phyloP scores from a whole-genome alignment of 2,113 vertebrate genomes.

The Cnemophilus loriae region DNA sequence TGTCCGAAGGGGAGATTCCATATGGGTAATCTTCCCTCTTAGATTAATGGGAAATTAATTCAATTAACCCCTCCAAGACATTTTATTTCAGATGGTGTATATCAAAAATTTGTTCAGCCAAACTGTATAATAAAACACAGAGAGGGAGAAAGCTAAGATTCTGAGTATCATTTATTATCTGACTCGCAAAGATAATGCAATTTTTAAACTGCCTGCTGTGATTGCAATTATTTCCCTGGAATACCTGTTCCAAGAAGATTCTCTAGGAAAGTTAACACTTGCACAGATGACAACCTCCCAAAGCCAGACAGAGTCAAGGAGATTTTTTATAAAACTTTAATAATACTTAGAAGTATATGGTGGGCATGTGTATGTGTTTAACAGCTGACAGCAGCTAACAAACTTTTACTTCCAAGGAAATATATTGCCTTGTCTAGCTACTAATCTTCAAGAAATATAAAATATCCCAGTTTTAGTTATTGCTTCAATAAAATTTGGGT shows the following conservation, averaged over 20 bases:
- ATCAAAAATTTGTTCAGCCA: background rate
- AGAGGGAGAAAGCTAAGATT: background rate
- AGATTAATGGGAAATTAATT: background rate
- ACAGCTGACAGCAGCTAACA: background rate
- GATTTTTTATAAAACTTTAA: background rate
- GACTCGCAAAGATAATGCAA: background rate
- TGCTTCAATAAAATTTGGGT: background rate
- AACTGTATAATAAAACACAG: background rate
- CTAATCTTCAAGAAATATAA: background rate
- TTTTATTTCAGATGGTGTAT: background rate
- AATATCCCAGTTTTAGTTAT: background rate
- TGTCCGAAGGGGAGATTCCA: background rate
- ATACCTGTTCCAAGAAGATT: background rate
- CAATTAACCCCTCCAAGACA: background rate
- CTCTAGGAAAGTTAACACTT: background rate
- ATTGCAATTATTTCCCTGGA: background rate
- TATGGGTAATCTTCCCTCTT: background rate
- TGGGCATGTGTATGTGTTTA: accelerated
- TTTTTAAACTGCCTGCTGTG: background rate
- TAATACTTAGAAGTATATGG: background rate
- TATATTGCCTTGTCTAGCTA: background rate
- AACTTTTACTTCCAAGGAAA: background rate
- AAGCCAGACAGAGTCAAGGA: background rate
- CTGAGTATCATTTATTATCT: background rate
- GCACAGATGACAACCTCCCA: background rate